These are phyloP conservation scores for Thymallus thymallus DNA, from an alignment of 2,113 vertebrate genomes.

Conservation along the genomic window DNA sequence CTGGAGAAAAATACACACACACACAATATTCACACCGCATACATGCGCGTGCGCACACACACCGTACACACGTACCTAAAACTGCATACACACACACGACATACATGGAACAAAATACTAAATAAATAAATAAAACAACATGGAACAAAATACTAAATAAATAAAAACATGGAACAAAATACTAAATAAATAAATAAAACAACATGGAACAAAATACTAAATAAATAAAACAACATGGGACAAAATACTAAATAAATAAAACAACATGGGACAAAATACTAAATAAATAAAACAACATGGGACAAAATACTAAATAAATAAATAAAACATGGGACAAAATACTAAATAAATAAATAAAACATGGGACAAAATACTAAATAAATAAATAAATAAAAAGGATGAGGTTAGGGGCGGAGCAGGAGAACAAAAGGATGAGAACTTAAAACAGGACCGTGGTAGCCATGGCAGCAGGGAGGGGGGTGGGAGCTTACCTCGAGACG, in stretches of 20 bases:
- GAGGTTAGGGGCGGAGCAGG: conserved; percentile 81
- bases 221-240: too few relatives aligned
- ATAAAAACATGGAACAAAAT: too few relatives aligned
- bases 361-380: conserved; percentile 35
- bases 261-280: too few relatives aligned
- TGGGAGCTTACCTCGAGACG: conserved; percentile 85
- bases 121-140: too few relatives aligned
- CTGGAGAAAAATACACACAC: conserved; percentile 78
- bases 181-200: too few relatives aligned
- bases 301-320: too few relatives aligned
- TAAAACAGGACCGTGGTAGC: conserved; percentile 68
- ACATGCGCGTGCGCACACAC: conserved; percentile 4
- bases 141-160: too few relatives aligned
- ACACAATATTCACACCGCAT: conserved; percentile 27
- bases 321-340: too few relatives aligned
- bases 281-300: too few relatives aligned
- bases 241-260: too few relatives aligned
- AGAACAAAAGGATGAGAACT: conserved; percentile 70
- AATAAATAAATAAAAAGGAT: conserved; percentile 82
- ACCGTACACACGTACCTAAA: conserved; percentile 18
- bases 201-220: too few relatives aligned
- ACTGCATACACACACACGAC: conserved; percentile 36
- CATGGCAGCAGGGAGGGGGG: conserved; percentile 39
- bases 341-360: conserved; percentile 28
- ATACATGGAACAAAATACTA: too few relatives aligned